Percentiles rank a stretch among this genome's conserved stretches.
Conservation (phyloP, 2,797 vertebrate species). For the Spea hammondii region DNA sequence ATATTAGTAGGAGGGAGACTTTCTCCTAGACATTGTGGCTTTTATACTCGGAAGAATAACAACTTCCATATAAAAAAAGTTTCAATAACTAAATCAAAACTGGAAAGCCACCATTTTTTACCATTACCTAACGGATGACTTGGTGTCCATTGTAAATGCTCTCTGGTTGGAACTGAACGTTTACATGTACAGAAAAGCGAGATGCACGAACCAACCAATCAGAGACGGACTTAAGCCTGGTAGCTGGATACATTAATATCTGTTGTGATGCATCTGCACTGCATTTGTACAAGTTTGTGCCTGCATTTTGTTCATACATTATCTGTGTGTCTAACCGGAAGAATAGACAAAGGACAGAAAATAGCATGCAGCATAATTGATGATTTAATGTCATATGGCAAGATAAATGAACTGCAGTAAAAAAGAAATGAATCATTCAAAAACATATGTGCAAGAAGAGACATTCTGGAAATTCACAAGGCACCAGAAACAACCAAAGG, state of each 20-base stretch:
- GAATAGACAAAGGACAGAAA: slow-evolving; percentile 9
- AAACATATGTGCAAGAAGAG: slow-evolving; percentile 28
- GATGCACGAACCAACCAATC: background rate
- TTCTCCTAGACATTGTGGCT: too few species aligned
- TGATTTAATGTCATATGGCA: slow-evolving; percentile 32
- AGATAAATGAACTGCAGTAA: slow-evolving; percentile 42
- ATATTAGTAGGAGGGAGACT: too few species aligned
- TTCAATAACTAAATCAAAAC: too few species aligned
- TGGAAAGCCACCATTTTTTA: background rate
- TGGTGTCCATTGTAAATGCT: background rate
- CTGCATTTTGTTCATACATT: slow-evolving; percentile 16
- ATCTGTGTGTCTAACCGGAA: slow-evolving; percentile 16
- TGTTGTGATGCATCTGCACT: slow-evolving; percentile 5
- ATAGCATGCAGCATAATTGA: slow-evolving; percentile 34
- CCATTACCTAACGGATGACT: background rate
- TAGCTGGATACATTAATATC: slow-evolving; percentile 12
- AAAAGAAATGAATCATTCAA: slow-evolving; percentile 42
- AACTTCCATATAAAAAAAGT: too few species aligned
- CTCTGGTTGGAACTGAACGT: background rate
- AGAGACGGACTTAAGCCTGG: background rate
- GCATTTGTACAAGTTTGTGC: background rate
- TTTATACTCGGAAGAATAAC: too few species aligned
- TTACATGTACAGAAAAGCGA: background rate
- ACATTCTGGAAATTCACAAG: slow-evolving; percentile 38
- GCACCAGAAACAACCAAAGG: slow-evolving; percentile 31